Evolutionary conservation across 2,113 vertebrate species (phyloP).

Genomic region (Heterotilapia buettikoferi): DNA sequence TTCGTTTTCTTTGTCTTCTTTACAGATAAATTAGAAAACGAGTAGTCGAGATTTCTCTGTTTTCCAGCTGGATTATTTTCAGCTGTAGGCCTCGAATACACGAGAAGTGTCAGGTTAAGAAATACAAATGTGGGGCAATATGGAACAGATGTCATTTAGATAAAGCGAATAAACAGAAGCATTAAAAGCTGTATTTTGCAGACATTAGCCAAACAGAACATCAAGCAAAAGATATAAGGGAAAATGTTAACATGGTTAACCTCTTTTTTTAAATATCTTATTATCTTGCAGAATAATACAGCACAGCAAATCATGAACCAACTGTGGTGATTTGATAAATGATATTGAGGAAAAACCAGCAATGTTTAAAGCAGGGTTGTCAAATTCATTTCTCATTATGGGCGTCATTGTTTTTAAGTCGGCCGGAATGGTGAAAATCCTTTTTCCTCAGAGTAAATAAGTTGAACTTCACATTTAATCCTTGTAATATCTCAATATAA

Average conservation of each 20-base stretch:
- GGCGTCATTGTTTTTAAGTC: not conserved
- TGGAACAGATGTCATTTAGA: not conserved
- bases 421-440: not conserved
- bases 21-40: not conserved
- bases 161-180: not conserved
- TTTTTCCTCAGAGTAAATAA: not conserved
- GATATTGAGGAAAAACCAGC: not conserved
- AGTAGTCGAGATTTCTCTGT: not conserved
- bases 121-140: not conserved
- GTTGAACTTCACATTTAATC: not conserved
- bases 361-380: not conserved
- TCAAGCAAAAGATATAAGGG: not conserved
- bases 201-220: not conserved
- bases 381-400: not conserved
- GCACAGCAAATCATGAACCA: not conserved
- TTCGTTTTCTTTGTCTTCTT: not conserved
- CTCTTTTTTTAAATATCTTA: not conserved
- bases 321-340: not conserved
- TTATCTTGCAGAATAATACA: not conserved
- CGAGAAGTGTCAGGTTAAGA: not conserved
- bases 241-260: not conserved
- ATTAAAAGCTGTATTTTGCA: not conserved
- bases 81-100: not conserved
- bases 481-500: not conserved
- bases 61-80: not conserved